These are phyloP conservation scores for Calypte anna DNA, from an alignment of 2,113 vertebrate species.

Conservation along the genomic window DNA sequence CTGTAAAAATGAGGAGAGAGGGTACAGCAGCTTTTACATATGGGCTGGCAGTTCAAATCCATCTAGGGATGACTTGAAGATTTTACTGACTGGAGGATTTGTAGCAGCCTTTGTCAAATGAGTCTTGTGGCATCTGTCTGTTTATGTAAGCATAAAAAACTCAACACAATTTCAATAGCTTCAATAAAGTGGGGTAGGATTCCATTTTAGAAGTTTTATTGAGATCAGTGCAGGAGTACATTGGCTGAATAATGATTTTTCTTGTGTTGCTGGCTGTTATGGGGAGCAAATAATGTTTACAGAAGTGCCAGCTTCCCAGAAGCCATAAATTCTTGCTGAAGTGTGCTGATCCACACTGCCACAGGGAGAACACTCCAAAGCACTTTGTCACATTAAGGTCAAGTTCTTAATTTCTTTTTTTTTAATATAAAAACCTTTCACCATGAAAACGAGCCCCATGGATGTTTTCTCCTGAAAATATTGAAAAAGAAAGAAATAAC, in stretches of 20 bases:
- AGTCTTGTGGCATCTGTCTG: conserved; percentile 4
- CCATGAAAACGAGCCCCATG: background rate
- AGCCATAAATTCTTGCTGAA: background rate
- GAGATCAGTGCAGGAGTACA: background rate
- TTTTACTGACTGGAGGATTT: conserved; percentile 39
- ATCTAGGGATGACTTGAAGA: background rate
- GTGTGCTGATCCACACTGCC: background rate
- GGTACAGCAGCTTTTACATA: background rate
- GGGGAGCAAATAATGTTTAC: background rate
- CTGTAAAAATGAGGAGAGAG: conserved; percentile 12
- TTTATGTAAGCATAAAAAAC: conserved; percentile 25
- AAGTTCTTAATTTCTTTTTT: background rate
- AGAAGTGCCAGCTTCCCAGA: background rate
- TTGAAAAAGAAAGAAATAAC: background rate
- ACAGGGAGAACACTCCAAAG: background rate
- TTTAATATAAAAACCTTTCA: background rate
- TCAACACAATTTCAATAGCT: conserved; percentile 24
- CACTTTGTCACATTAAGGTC: background rate
- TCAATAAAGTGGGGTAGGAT: background rate
- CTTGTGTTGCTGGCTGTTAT: background rate
- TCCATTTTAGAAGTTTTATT: background rate
- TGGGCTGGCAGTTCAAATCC: background rate
- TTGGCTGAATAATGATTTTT: background rate
- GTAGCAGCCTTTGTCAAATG: conserved; percentile 17
- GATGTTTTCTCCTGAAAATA: background rate